Base-by-base conservation (phyloP, 2,797 vertebrate species). In the Eleutherodactylus coqui region DNA sequence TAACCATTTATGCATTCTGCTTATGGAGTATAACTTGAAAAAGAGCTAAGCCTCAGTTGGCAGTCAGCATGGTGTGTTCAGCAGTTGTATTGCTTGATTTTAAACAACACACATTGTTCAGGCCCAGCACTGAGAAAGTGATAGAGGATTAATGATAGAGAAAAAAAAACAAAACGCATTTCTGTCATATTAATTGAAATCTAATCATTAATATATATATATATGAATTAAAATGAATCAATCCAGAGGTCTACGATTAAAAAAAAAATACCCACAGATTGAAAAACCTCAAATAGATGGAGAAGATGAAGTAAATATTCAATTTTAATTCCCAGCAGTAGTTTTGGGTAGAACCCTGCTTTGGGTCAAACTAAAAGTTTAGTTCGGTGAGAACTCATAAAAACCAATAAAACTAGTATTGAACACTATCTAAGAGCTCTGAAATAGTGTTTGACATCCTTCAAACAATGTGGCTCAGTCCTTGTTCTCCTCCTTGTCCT, bases 21-120 rank as follows among this genome's bases (percentile, higher is more conserved):
- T 69, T 88, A 86, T 29, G 90, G 85, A 90, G 91, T 91, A 90
- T 88, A 86, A 90, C 91, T 79, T 55, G 62, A 90, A 91, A 92
- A 90, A 62, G 86, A 90, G 53, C 83, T 91, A 94, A 85, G 91
- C 92, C 92, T 91, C 86, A 45, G n/a, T 85, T 91, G 89, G 89
- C 90, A 92, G 89, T 38, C 27, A 51, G 53, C 21, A 27, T 67
- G 43, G 24, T 86, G 55, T 51, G n/a, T 41, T 90, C 91, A 93
- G 90, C 92, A 93, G 88, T 86, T 75, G 10, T 38, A 53, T 27
- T 73, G 69, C 64, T 80, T 73, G 45, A 27, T 86, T 55, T 82
- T 82, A 43, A 67, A 76, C 58, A 82, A 53, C 82, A 45, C 45
- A 11, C 53, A 75, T 81, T 29, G 11, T n/a, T 64, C 69, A 85